These are phyloP conservation scores for Cyclura pinguis DNA, from an alignment of 2,797 vertebrate species.

Conservation along the genomic window DNA sequence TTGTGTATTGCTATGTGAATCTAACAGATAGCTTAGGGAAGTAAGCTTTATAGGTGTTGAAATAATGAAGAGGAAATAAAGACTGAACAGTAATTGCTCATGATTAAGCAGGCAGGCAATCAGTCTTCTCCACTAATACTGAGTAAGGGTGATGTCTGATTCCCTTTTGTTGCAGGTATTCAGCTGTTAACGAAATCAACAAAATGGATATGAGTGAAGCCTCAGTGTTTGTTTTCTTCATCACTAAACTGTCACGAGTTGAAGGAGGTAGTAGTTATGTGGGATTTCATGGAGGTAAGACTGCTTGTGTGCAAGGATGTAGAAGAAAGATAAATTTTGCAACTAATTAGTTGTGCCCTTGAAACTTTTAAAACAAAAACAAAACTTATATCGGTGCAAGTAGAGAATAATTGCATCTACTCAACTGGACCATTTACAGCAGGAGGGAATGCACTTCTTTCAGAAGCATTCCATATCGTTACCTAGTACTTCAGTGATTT, in stretches of 20 bases:
- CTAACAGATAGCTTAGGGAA: neutral
- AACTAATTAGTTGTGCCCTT: neutral
- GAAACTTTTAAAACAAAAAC: neutral
- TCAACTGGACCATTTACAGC: no score
- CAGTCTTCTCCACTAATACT: neutral
- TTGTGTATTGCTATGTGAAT: neutral
- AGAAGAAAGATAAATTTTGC: neutral
- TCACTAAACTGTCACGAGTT: constrained; percentile 91
- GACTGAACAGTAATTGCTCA: neutral
- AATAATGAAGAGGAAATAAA: neutral
- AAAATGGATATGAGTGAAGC: constrained; percentile 77
- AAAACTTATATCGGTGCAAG: accelerated
- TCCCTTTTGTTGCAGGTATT: constrained; percentile 82
- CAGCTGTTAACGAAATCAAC: constrained; percentile 92
- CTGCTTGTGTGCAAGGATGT: neutral
- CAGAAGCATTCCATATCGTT: neutral
- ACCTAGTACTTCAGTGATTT: no score
- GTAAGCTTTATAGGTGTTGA: neutral
- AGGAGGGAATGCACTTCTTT: neutral
- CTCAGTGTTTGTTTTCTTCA: constrained; percentile 89
- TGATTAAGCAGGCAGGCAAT: neutral
- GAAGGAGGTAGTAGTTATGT: constrained; percentile 88
- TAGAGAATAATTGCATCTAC: constrained; percentile 8
- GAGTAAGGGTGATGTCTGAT: neutral
- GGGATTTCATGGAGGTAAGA: constrained; percentile 93